Base-by-base conservation (phyloP, 2,797 vertebrate species). In the Neosilurus mollespiculum region DNA sequence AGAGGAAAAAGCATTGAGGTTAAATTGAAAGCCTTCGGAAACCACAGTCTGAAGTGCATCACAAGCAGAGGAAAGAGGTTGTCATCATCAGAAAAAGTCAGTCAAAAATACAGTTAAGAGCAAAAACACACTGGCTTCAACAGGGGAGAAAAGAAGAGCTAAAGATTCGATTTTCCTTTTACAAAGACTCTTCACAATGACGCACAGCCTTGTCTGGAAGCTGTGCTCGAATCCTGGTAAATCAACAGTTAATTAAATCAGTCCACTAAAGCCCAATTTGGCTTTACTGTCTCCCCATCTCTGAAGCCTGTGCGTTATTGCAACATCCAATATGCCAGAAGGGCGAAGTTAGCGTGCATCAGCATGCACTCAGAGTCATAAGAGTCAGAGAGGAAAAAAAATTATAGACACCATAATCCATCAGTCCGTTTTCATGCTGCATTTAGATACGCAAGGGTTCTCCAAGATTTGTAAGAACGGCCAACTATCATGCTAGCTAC, bases 291-390 rank as follows among this genome's bases (percentile, higher is more conserved):
- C 51, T 53, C 58, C 70, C 66, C 64, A 76, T 85, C 92, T 92
- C 91, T 92, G 93, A 94, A 93, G 93, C 92, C 94, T 93, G 93
- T 90, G 91, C 69, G 70, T 83, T 86, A 54, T 80, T 92, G 83
- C 90, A 90, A 91, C 88, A 65, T 94, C 90, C 91, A 90, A 88
- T 90, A 75, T 84, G 78, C 85, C 90, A 90, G 93, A 87, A 90
- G 85, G 90, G 91, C 88, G 90, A 91, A 93, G 91, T 92, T 88
- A 90, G 91, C 94, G 94, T 95, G 95, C 94, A 95, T 87, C 89
- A 87, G 90, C 95, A 94, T 95, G 95, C 95, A 94, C 93, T 92
- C 93, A 94, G 69, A 82, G 92, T 94, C 92, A 94, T 92, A 94
- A 91, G 93, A 91, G 91, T 88, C 78, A 87, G 76, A 78, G 15